Base-by-base conservation (phyloP, 1,140 invertebrate species). In the Macrocentrus cingulum region DNA sequence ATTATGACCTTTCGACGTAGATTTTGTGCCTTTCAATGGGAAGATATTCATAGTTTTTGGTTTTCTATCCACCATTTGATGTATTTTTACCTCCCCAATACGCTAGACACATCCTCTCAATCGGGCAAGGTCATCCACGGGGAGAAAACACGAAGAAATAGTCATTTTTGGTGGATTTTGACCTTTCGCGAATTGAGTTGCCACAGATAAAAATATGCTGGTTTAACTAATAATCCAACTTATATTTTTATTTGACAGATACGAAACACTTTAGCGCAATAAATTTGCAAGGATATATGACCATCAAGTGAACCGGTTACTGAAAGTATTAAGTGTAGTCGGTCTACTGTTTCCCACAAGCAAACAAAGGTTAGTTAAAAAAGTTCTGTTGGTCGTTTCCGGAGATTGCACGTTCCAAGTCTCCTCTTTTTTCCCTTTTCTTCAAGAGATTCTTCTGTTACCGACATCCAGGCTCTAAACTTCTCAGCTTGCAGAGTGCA, bases 391-490 rank as follows among this genome's bases (percentile, higher is more conserved):
- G 8, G 36, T 39, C 36, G 36, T 39, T 39, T 39, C 36, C 36
- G 36, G 36, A 39, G 36, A 39, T 39, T n/a, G 36, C 36, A 39
- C 36, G 36, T 39, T 39, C 36, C 8, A n/a, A 9, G 34, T 39
- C 19, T 37, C 34, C 20, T 52, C 50, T 29, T 51, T 51, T 23
- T 37, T 52, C 2, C 15, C 9, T 18, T 16, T 51, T 13, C 25
- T 51, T 34, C 13, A 34, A 51, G 49, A 34, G 19, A 41, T 11
- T 15, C n/a, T 51, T 39, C 50, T 52, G 11, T 41, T 32, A 52
- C 34, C 32, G 50, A 52, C 50, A 52, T 23, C 19, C 49, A 18
- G 36, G 16, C 36, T 37, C 32, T 39, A 52, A 52, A 52, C 50
- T 52, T 52, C 15, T 37, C 16, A 41, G 15, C 50, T 36, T 2